Evolutionary conservation across 2,113 vertebrate genomes (phyloP).

Genomic region (Pseudorasbora parva): DNA sequence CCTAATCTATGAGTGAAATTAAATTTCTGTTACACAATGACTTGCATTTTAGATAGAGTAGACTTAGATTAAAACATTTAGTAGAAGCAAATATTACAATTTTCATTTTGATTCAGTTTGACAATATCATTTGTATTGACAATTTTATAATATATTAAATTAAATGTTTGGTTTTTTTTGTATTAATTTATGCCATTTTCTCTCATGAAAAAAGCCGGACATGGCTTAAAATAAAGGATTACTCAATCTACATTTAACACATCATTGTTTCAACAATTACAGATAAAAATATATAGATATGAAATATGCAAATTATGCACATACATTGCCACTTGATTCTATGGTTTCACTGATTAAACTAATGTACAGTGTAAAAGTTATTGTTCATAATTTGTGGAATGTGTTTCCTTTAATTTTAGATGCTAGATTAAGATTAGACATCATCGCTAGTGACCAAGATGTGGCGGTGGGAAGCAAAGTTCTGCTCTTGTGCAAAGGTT

Average conservation of each 20-base stretch:
- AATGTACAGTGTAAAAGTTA: neutral
- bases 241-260: neutral
- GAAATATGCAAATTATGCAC: neutral
- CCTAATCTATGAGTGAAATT: neutral
- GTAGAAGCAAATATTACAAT: no score
- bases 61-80: no score
- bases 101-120: no score
- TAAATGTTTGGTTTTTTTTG: no score
- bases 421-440: slow-evolving; percentile 60
- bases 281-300: neutral
- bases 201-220: neutral
- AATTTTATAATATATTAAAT: neutral
- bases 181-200: neutral
- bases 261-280: neutral
- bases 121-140: neutral
- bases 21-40: neutral
- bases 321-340: no score
- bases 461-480: slow-evolving; percentile 59
- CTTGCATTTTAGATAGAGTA: neutral
- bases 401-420: slow-evolving; percentile 58
- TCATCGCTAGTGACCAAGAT: slow-evolving; percentile 64
- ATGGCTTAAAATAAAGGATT: neutral
- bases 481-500: slow-evolving; percentile 75
- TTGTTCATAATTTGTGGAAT: neutral
- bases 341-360: neutral